Evolutionary conservation across 2,888 invertebrate species (phyloP).

Genomic region (Ochropleura leucogaster): DNA sequence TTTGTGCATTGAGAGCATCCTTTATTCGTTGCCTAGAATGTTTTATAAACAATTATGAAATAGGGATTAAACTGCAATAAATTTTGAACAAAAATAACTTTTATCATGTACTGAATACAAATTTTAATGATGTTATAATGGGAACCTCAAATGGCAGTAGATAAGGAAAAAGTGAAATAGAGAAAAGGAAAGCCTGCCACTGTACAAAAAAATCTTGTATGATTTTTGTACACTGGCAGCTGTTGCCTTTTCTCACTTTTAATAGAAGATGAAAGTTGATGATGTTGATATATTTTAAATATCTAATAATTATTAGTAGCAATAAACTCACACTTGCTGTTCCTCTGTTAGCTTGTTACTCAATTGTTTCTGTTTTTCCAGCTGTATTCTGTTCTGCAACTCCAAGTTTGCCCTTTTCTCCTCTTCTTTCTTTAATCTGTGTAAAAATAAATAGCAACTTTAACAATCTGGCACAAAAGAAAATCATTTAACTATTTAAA

Average conservation of each 20-base stretch:
- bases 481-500: neutral
- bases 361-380: conserved; percentile 92
- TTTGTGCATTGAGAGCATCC: conserved; percentile 98
- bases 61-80: neutral
- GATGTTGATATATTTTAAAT: neutral
- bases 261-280: neutral
- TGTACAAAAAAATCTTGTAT: neutral
- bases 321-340: conserved; percentile 89
- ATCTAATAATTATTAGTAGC: neutral
- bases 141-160: neutral
- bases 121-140: neutral
- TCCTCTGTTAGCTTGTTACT: conserved; percentile 91
- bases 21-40: conserved; percentile 95
- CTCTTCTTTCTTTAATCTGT: conserved; percentile 88
- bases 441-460: neutral
- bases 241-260: no score
- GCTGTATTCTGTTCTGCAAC: conserved; percentile 90
- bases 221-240: no score
- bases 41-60: neutral
- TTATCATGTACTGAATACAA: no score
- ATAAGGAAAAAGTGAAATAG: neutral
- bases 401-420: conserved; percentile 90
- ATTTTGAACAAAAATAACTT: neutral
- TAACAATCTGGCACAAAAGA: neutral
- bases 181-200: neutral